Conservation (phyloP, 1,140 invertebrate genomes). For the Campoletis sonorensis region DNA sequence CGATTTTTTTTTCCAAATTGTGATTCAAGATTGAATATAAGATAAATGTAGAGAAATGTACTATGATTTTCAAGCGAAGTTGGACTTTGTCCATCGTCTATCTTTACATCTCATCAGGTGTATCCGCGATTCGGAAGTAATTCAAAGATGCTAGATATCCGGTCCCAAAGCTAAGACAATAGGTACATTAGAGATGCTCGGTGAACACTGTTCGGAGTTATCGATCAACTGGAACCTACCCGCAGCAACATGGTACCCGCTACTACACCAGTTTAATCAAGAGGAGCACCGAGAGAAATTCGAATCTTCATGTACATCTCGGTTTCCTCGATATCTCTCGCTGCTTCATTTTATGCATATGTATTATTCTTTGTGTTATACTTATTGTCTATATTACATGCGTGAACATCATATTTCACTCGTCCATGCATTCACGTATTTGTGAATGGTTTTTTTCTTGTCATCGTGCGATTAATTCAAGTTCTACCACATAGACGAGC, state of each 20-base stretch:
- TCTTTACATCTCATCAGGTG: slow-evolving; percentile 28
- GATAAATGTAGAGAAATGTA: neutral
- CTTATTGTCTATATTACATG: no score
- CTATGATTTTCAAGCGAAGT: neutral
- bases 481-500: no score
- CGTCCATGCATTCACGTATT: no score
- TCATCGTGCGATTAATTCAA: no score
- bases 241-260: slow-evolving; percentile 49
- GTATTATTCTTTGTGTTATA: no score
- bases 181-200: slow-evolving; percentile 66
- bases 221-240: slow-evolving; percentile 64
- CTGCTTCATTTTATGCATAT: no score
- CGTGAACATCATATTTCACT: no score
- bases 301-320: neutral
- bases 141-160: slow-evolving; percentile 39
- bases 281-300: neutral
- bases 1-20: no score
- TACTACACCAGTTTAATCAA: slow-evolving; percentile 30
- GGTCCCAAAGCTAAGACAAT: slow-evolving; percentile 59
- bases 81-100: neutral
- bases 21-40: slow-evolving; percentile 53
- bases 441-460: no score
- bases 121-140: slow-evolving; percentile 29
- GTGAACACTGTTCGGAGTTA: slow-evolving; percentile 63
- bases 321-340: slow-evolving; percentile 2